Evolutionary conservation across 2,888 invertebrate genomes (phyloP).

Genomic region (Folsomia manolachei): DNA sequence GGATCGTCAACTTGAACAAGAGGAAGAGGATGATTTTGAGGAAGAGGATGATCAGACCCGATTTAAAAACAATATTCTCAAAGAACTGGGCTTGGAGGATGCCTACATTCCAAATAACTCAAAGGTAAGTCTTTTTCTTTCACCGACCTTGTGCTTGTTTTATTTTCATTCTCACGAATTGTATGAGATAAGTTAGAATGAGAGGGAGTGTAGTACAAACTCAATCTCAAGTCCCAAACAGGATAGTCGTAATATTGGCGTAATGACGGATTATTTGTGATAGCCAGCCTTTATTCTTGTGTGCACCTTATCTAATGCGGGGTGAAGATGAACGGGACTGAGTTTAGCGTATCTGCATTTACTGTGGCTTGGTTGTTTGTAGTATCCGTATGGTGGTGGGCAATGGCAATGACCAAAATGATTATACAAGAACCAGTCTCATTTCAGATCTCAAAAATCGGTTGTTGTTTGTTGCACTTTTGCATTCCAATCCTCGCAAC

Average conservation of each 20-base stretch:
- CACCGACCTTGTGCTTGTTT: background rate
- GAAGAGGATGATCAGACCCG: constrained; percentile 14
- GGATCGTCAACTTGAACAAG: background rate
- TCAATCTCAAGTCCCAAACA: too few species aligned
- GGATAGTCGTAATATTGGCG: too few species aligned
- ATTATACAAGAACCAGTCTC: background rate
- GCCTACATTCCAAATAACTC: background rate
- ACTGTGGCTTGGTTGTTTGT: too few species aligned
- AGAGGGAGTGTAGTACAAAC: too few species aligned
- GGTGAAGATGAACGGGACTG: background rate
- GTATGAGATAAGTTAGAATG: background rate
- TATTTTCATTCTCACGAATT: background rate
- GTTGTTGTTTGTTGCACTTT: background rate
- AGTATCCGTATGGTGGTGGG: background rate
- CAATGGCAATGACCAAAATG: background rate
- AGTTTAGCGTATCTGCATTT: background rate
- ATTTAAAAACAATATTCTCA: constrained; percentile 25
- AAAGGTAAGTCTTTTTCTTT: background rate
- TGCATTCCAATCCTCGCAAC: background rate
- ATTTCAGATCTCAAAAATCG: background rate
- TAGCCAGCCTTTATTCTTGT: background rate
- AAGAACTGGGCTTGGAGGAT: constrained; percentile 26
- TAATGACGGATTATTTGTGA: too few species aligned
- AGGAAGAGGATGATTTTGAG: background rate
- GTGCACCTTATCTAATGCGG: background rate